Evolutionary conservation across 2,113 vertebrate species (phyloP), one percentile per base, ranked within the genome.

Genomic region (Tapirus terrestris): DNA sequence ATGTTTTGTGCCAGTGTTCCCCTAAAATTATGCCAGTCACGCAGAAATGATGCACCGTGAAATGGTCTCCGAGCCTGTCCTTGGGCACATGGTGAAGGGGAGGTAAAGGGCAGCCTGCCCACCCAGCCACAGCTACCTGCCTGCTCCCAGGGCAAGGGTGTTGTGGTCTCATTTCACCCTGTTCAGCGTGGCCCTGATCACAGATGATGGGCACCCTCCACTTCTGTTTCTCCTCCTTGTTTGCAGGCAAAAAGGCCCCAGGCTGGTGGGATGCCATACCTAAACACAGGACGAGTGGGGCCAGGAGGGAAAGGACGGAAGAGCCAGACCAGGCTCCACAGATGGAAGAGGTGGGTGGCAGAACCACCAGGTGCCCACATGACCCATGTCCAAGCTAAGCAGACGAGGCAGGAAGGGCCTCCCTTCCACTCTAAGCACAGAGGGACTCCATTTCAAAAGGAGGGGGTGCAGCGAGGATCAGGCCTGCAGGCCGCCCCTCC

Each of bases 351-450:
- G 36, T 4, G 0, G 0, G 53, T 20, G 85, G 53, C 0, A 18
- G 84, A 25, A 21, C 11, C 51, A 80, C 33, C 77, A 80, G 51
- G 33, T 18, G 51, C 23, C 17, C 68, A 12, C 1, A 8, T 1
- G 43, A 53, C 5, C 29, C 33, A 29, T 0, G 7, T 43, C 48
- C 73, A 10, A 45, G 70, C 18, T 56, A 3, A 53, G 68, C 33
- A 29, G 29, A 9, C 1, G 4, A 36, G 45, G 60, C 14, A 0
- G 0, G 20, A 0, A 2, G 5, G 60, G n/a, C 11, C 11, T 5
- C 21, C 29, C 1, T 2, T 6, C 29, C 39, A 12, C 23, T 60
- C 53, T 27, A 14, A 88, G 85, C 9, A 10, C 12, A 27, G 58
- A n/a, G 45, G 45, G 31, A 14, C 33, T 2, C 45, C 20, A 53